Base-by-base conservation (phyloP, 1,140 invertebrate species). In the Thaumetopoea pityocampa region DNA sequence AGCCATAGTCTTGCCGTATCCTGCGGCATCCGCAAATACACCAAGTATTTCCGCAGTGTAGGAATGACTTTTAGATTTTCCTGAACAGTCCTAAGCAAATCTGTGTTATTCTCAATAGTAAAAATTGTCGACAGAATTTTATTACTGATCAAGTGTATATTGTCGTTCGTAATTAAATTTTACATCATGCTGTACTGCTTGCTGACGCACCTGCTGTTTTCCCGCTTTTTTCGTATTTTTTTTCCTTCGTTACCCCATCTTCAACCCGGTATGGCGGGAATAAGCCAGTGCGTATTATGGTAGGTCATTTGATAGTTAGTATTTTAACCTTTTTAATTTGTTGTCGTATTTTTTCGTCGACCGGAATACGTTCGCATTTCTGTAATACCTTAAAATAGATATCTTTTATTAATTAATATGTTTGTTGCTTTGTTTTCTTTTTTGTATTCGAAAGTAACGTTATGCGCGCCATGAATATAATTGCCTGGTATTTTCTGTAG, bases 221-320 rank as follows among this genome's bases (percentile, higher is more conserved):
- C 23, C 48, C 38, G 19, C 14, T 24, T 36, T 36, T 44, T 23
- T 14, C 6, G 5, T 20, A 5, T 27, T 6, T 44, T 52, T 64
- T 66, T 67, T 62, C 62, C 38, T 29, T 67, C 48, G 55, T 69
- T 62, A 53, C 61, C 40, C 61, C 58, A 53, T 57, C 38, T 51
- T 58, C 51, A 49, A 61, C 52, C 60, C 43, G 32, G 56, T 53
- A 51, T 56, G 54, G 51, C 50, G 35, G 51, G 50, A 62, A 67
- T 68, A 67, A 71, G 53, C 41, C 53, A 42, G 50, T 45, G 55
- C 43, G 45, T 58, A 69, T 69, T 71, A 65, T 53, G 61, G 63
- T 69, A 74, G 70, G 63, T 69, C 70, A 54, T 62, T 56, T 43
- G 46, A 40, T 35, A 38, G n/a, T 26, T 18, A 48, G 32, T 30